Conservation (phyloP, 1,140 invertebrate species). For the Colletes latitarsis region DNA sequence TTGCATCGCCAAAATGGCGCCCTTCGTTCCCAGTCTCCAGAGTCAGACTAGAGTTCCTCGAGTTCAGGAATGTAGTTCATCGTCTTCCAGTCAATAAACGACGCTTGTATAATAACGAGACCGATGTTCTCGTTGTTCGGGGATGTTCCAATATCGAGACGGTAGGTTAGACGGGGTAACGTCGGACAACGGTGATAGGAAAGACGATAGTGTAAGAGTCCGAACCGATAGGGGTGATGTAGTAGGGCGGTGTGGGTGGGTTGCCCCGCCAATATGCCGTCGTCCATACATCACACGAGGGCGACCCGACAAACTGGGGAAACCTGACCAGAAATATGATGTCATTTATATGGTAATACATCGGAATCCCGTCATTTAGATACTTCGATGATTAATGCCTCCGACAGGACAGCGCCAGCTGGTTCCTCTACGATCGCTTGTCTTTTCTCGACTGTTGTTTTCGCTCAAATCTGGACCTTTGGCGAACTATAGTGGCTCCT, state of each 20-base stretch:
- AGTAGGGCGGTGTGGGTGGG: slow-evolving; percentile 60
- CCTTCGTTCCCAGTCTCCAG: not conserved
- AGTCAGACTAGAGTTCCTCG: not conserved
- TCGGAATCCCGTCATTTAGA: slow-evolving; percentile 85
- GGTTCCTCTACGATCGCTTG: slow-evolving; percentile 52
- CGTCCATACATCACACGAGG: slow-evolving; percentile 80
- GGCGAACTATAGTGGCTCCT: not conserved
- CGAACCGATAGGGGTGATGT: slow-evolving; percentile 77
- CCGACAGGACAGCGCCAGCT: slow-evolving; percentile 80
- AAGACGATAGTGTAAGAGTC: slow-evolving; percentile 63
- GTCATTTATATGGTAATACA: slow-evolving; percentile 86
- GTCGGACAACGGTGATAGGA: slow-evolving; percentile 56
- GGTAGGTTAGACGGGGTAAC: slow-evolving; percentile 14
- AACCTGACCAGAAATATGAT: slow-evolving; percentile 85
- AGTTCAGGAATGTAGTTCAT: not conserved
- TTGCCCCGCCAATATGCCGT: slow-evolving; percentile 79
- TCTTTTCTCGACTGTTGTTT: slow-evolving; percentile 49
- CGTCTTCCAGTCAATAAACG: slow-evolving; percentile 25
- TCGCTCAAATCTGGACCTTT: slow-evolving; percentile 36
- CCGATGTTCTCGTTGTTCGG: not conserved
- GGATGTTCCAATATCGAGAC: slow-evolving; percentile 5
- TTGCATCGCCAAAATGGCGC: too few species aligned
- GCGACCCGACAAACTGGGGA: slow-evolving; percentile 81
- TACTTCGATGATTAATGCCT: slow-evolving; percentile 84
- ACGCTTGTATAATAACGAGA: slow-evolving; percentile 28